Evolutionary conservation across 2,888 invertebrate genomes (phyloP).

Genomic region (Pyrrhia umbra): DNA sequence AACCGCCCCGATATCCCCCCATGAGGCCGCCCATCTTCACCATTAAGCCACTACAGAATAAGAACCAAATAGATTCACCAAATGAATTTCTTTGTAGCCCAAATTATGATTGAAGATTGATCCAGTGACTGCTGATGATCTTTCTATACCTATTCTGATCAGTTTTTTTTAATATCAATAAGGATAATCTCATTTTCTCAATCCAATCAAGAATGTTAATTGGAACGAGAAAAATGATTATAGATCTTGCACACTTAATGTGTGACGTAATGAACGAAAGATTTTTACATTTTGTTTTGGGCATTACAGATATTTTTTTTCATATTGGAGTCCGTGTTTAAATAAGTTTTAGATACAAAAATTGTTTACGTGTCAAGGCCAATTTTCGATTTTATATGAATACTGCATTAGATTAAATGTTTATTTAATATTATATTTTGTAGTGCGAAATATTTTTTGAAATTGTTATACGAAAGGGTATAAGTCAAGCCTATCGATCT

Average conservation of each 20-base stretch:
- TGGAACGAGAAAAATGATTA: not conserved
- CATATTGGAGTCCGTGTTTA: constrained; percentile 6
- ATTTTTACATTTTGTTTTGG: constrained; percentile 9
- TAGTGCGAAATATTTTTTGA: constrained; percentile 11
- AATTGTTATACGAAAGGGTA: constrained; percentile 33
- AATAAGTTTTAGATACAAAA: constrained; percentile 14
- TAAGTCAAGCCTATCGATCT: constrained; percentile 57
- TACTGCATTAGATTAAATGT: constrained; percentile 21
- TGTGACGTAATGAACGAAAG: not conserved
- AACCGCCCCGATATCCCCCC: constrained; percentile 83
- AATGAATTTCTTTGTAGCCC: constrained; percentile 22
- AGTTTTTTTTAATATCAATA: too few species aligned
- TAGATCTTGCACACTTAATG: too few species aligned
- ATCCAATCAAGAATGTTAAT: not conserved
- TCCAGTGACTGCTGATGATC: too few species aligned
- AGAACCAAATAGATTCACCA: constrained; percentile 24
- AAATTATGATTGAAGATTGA: constrained; percentile 1
- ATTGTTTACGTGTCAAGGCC: constrained; percentile 14
- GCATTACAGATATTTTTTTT: constrained; percentile 13
- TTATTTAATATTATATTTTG: constrained; percentile 26
- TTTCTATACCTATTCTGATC: too few species aligned
- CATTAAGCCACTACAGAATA: constrained; percentile 47
- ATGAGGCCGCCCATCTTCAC: constrained; percentile 80
- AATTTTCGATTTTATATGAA: constrained; percentile 25
- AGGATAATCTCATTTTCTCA: not conserved